These are phyloP conservation scores for Scomber colias DNA, from an alignment of 2,113 vertebrate species.

Conservation along the genomic window DNA sequence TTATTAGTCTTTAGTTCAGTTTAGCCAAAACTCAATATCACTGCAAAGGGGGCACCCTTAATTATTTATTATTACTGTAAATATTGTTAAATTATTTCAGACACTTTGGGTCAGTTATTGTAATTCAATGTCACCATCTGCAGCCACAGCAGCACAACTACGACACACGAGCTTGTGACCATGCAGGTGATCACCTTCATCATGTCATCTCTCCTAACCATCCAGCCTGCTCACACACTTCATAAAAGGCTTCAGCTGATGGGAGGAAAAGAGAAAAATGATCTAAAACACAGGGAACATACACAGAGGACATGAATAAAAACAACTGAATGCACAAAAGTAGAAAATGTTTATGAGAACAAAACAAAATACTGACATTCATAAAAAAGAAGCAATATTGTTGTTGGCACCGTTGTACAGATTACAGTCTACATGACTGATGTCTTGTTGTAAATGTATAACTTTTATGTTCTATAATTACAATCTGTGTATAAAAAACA, in stretches of 20 bases:
- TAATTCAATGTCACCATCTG: background rate
- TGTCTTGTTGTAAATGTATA: background rate
- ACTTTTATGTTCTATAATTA: conserved; percentile 26
- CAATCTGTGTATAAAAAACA: conserved; percentile 26
- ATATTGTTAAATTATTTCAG: conserved; percentile 9
- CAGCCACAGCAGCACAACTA: conserved; percentile 41
- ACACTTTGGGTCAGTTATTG: conserved; percentile 20
- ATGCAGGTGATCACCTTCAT: conserved; percentile 91
- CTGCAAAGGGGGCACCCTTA: background rate
- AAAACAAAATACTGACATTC: conserved; percentile 53
- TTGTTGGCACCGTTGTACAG: conserved; percentile 27
- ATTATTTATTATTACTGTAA: conserved; percentile 14
- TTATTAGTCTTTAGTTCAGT: conserved; percentile 39
- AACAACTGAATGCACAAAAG: conserved; percentile 29
- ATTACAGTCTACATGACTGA: conserved; percentile 16
- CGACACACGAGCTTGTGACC: conserved; percentile 51
- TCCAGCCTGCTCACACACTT: conserved; percentile 87
- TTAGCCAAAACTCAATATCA: conserved; percentile 7
- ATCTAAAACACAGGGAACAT: conserved; percentile 45
- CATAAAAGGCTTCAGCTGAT: conserved; percentile 86
- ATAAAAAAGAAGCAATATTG: conserved; percentile 1
- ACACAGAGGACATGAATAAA: conserved; percentile 15
- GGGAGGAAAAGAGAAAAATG: conserved; percentile 71
- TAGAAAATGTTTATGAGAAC: conserved; percentile 58
- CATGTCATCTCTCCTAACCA: conserved; percentile 88